These are phyloP conservation scores for Hydroisotoma schaefferi DNA, from an alignment of 2,888 invertebrate genomes.

Conservation along the genomic window DNA sequence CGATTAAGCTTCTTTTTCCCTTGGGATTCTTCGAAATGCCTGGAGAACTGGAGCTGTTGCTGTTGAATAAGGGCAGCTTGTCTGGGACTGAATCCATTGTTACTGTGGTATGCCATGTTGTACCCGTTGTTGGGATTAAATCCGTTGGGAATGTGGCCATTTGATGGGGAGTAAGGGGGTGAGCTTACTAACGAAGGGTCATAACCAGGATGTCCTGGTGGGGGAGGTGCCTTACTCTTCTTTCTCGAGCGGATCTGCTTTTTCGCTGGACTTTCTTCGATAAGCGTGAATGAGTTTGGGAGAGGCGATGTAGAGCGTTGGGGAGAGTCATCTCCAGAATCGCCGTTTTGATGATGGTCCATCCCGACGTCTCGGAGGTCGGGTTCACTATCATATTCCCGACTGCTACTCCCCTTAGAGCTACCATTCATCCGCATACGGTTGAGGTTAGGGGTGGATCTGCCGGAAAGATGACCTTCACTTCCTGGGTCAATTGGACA, in stretches of 20 bases:
- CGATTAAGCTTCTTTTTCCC: slow-evolving; percentile 51
- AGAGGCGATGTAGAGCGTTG: slow-evolving; percentile 43
- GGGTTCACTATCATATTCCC: slow-evolving; percentile 67
- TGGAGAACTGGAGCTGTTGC: not conserved
- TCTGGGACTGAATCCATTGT: no score
- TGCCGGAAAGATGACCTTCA: slow-evolving; percentile 29
- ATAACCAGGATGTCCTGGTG: slow-evolving; percentile 49
- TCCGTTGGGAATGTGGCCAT: not conserved
- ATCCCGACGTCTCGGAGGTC: slow-evolving; percentile 57
- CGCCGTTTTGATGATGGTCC: slow-evolving; percentile 18
- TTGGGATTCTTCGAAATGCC: not conserved
- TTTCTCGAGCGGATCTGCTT: slow-evolving; percentile 62
- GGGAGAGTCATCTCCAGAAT: not conserved
- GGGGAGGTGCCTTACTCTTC: slow-evolving; percentile 73
- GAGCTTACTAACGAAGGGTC: slow-evolving; percentile 10
- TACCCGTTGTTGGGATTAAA: not conserved
- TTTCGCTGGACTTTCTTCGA: slow-evolving; percentile 54
- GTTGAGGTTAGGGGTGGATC: slow-evolving; percentile 42
- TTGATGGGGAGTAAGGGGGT: no score
- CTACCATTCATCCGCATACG: not conserved
- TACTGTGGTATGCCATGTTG: not conserved
- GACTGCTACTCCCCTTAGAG: slow-evolving; percentile 27
- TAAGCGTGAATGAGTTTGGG: slow-evolving; percentile 48
- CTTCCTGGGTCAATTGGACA: slow-evolving; percentile 28
- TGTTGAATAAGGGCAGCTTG: not conserved